These are phyloP conservation scores for Eupithecia subfuscata DNA, from an alignment of 2,888 invertebrate genomes.

Conservation along the genomic window DNA sequence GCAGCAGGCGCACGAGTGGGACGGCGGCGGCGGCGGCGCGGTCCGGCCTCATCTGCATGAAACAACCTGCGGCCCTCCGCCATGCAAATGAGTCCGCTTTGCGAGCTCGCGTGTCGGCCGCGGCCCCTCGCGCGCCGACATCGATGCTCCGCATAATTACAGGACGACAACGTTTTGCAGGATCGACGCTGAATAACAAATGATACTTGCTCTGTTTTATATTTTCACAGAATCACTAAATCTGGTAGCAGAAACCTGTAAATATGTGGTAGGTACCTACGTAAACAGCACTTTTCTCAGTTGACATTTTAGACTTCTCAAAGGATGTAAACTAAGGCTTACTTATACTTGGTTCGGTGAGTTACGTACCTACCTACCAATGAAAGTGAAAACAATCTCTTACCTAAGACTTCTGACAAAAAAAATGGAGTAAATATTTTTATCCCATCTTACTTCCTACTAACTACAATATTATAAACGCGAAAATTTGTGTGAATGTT, in stretches of 20 bases:
- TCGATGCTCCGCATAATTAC: constrained; percentile 14
- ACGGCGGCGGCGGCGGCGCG: constrained; percentile 7
- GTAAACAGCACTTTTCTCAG: neutral
- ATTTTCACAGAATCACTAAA: neutral
- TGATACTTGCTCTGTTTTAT: neutral
- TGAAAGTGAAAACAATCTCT: neutral
- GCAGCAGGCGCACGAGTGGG: neutral
- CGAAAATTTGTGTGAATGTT: too few relatives aligned
- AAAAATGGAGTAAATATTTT: too few relatives aligned
- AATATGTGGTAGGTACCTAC: neutral
- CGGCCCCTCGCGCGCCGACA: constrained; percentile 9
- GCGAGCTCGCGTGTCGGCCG: constrained; percentile 39
- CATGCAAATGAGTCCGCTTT: constrained; percentile 53
- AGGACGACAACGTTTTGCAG: neutral
- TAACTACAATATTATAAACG: too few relatives aligned
- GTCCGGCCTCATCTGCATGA: constrained; percentile 50
- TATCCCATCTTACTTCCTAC: too few relatives aligned
- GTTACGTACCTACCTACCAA: neutral
- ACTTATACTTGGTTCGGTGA: neutral
- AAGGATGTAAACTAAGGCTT: neutral
- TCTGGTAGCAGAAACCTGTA: neutral
- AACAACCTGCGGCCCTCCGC: constrained; percentile 44
- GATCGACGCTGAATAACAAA: neutral
- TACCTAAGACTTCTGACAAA: too few relatives aligned
- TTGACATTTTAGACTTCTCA: neutral